Conservation (phyloP, 2,797 vertebrate species). For the Neosalanx taihuensis region DNA sequence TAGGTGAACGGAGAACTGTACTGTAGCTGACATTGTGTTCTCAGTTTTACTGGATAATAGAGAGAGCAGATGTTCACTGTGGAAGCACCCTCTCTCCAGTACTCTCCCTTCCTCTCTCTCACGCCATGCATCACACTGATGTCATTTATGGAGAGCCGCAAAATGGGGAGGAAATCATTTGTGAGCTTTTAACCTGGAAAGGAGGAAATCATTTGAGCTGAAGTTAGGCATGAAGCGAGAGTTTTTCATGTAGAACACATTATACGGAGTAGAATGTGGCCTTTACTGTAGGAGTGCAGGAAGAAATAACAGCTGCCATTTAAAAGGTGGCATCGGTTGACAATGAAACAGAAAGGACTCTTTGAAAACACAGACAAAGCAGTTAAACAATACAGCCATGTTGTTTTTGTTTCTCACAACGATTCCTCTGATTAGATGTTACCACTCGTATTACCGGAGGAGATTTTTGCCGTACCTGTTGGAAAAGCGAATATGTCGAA, state of each 20-base stretch:
- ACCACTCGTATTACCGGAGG: conserved; percentile 25
- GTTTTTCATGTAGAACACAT: not conserved
- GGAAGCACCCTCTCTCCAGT: conserved; percentile 47
- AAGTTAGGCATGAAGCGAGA: not conserved
- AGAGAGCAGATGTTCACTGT: conserved; percentile 60
- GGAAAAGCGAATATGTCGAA: conserved; percentile 67
- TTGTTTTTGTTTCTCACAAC: conserved; percentile 33
- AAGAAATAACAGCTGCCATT: conserved; percentile 21
- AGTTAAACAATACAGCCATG: conserved; percentile 32
- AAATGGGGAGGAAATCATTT: not conserved
- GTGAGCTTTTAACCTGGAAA: conserved; percentile 15
- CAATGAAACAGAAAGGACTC: conserved; percentile 24
- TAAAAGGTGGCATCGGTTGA: conserved; percentile 32
- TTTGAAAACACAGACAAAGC: conserved; percentile 35
- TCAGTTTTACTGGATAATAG: conserved; percentile 47
- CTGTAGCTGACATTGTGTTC: conserved; percentile 50
- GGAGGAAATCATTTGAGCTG: conserved; percentile 13
- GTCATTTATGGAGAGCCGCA: not conserved
- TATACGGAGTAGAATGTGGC: not conserved
- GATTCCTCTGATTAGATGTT: conserved; percentile 48
- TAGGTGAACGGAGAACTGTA: not conserved
- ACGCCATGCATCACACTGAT: conserved; percentile 22
- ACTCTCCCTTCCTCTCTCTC: conserved; percentile 45
- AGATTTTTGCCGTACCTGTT: conserved; percentile 65
- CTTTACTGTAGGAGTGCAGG: not conserved